Percentiles rank a stretch among this genome's conserved stretches.
phyloP scores from a whole-genome alignment of 1,140 invertebrate species.

The silkworm (Bombyx mori) region ASM3026992v2 NC_085111.1:4997001-4997500 shows the following conservation, averaged over 20 bases:
- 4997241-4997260: slow-evolving; percentile 12
- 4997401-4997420: slow-evolving; percentile 55
- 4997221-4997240: slow-evolving; percentile 13
- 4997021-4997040: slow-evolving; percentile 65
- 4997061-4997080: slow-evolving; percentile 42
- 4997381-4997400: slow-evolving; percentile 57
- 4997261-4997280: slow-evolving; percentile 6
- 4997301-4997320: slow-evolving; percentile 32
- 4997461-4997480: background rate
- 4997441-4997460: slow-evolving; percentile 1
- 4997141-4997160: no score
- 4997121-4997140: background rate
- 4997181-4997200: background rate
- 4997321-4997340: slow-evolving; percentile 48
- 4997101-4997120: background rate
- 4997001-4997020: slow-evolving; percentile 51
- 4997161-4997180: no score
- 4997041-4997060: slow-evolving; percentile 69
- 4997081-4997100: slow-evolving; percentile 31
- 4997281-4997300: slow-evolving; percentile 13
- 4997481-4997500: background rate
- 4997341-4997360: slow-evolving; percentile 51
- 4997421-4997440: slow-evolving; percentile 62
- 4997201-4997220: slow-evolving; percentile 3
- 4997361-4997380: slow-evolving; percentile 47